phyloP scores from a whole-genome alignment of 2,797 vertebrate genomes.

The Tokudaia muenninki region DNA sequence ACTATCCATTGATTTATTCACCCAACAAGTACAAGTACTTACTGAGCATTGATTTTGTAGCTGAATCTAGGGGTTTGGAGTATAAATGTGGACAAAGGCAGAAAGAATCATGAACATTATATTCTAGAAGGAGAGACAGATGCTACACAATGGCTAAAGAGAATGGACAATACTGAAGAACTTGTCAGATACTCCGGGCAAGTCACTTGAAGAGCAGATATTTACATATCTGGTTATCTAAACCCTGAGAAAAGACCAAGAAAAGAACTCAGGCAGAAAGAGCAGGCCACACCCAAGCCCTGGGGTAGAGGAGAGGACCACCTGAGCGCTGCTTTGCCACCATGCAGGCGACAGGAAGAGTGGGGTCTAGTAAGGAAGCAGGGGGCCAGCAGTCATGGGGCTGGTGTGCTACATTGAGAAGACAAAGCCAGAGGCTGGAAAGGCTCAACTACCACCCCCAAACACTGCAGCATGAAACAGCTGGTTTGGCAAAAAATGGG shows the following conservation, averaged over 20 bases:
- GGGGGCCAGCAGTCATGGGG: not conserved
- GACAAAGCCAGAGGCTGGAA: not conserved
- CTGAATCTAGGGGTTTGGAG: not conserved
- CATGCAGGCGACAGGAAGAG: not conserved
- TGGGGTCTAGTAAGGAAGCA: not conserved
- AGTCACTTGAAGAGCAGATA: not conserved
- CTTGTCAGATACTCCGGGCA: not conserved
- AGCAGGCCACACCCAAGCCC: not conserved
- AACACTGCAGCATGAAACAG: not conserved
- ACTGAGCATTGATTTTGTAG: constrained; percentile 12
- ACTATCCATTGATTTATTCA: not conserved
- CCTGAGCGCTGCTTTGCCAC: not conserved
- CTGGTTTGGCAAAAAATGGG: not conserved
- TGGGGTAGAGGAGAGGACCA: not conserved
- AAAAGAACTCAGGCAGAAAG: not conserved
- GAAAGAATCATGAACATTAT: constrained; percentile 34
- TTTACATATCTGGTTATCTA: not conserved
- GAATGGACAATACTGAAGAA: not conserved
- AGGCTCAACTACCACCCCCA: not conserved
- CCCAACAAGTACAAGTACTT: constrained; percentile 48
- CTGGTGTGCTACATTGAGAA: not conserved
- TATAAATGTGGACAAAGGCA: constrained; percentile 29
- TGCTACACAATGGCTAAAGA: not conserved
- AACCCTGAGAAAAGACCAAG: not conserved
- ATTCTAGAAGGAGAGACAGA: constrained; percentile 21